These are phyloP conservation scores for Sibirionetta formosa DNA, from an alignment of 2,797 vertebrate species.

Conservation along the genomic window DNA sequence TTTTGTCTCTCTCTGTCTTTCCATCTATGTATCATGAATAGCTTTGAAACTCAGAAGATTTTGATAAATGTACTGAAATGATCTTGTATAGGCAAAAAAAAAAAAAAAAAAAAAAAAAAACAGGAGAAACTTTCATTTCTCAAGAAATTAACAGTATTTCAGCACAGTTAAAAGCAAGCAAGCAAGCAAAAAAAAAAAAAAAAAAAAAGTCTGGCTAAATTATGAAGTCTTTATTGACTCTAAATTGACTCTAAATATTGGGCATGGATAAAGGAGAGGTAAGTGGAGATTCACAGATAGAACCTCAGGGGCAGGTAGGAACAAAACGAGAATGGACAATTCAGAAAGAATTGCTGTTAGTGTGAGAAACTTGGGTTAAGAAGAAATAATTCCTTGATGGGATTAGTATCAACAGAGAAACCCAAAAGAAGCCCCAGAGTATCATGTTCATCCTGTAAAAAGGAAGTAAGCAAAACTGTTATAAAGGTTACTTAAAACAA, in stretches of 20 bases:
- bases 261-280: not conserved
- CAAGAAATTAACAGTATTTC: not conserved
- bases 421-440: not conserved
- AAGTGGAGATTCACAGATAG: accelerated
- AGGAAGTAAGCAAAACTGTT: not conserved
- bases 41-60: not conserved
- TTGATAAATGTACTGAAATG: not conserved
- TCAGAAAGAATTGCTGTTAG: not conserved
- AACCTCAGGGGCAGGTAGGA: not conserved
- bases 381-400: not conserved
- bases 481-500: not conserved
- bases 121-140: not conserved
- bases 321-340: not conserved
- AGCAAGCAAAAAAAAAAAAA: not conserved
- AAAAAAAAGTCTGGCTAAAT: not conserved
- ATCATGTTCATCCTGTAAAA: not conserved
- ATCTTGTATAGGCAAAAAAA: not conserved
- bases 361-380: not conserved
- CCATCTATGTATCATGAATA: not conserved
- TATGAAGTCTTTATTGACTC: not conserved
- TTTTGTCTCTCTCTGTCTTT: not conserved
- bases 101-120: too few species aligned
- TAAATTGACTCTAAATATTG: not conserved
- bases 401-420: not conserved
- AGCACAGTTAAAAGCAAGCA: not conserved